Evolutionary conservation across 2,888 invertebrate species (phyloP), one percentile per base, ranked within the genome.

Genomic region (Masnerella sp.): DNA sequence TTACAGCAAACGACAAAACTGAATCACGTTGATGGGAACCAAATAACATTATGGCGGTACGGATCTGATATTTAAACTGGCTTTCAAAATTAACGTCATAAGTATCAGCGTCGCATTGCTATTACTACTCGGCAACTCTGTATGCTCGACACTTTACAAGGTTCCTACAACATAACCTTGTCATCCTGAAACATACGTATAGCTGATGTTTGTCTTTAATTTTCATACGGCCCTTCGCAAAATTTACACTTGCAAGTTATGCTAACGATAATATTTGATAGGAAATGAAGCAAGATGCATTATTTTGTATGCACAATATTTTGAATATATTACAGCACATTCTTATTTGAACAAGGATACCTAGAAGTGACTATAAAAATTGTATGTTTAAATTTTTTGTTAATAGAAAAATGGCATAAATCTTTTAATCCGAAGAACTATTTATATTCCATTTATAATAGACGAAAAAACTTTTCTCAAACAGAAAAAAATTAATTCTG

Each of bases 31-130:
- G 56, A 43, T 20, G 18, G 42, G 32, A 42, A 32, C 28, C 30
- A 56, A 58, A 34, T 34, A 59, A 36, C 32, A n/a, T 17, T 25
- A 25, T 32, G 9, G 9, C 11, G 11, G 1, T 34, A 14, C 32
- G 15, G 32, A 25, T 45, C 30, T 59, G 58, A 45, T 45, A 59
- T 45, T 59, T 36, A 45, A 45, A 25, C 58, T 45, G 58, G 36
- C 30, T 40, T 18, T 40, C 18, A 18, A 36, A 59, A 59, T 59
- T 45, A 59, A 59, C 36, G 32, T 59, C 34, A 25, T 45, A 45
- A 59, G 20, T 58, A 58, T 34, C 22, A 56, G 43, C 11, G 43
- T 58, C 14, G 58, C 18, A 43, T 40, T 58, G 34, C 58, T n/a
- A 58, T 43, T 58, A 34, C 32, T 8, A 12, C 32, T 22, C 14